Evolutionary conservation across 2,113 vertebrate species (phyloP).

Genomic region (Xiphophorus couchianus): DNA sequence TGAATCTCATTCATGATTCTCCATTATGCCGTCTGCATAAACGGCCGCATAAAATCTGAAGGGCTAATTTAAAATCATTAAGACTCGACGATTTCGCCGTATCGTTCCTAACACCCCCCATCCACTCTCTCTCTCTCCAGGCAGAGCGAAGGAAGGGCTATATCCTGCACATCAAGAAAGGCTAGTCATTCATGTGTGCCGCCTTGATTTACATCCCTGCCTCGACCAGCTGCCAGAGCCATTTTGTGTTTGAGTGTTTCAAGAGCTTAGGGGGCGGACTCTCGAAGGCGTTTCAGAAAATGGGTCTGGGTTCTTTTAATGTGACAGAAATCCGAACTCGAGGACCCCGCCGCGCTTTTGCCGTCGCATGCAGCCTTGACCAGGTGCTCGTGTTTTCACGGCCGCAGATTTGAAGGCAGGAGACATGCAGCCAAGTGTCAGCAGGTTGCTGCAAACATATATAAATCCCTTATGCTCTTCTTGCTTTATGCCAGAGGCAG

Average conservation of each 20-base stretch:
- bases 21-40: conserved; percentile 3
- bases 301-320: conserved; percentile 68
- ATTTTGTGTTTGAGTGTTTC: conserved; percentile 73
- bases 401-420: conserved; percentile 36
- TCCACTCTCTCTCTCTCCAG: neutral
- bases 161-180: conserved; percentile 67
- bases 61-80: conserved; percentile 42
- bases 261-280: conserved; percentile 53
- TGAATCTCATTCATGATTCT: neutral
- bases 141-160: conserved; percentile 46
- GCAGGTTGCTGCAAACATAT: conserved; percentile 70
- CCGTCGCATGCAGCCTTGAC: conserved; percentile 36
- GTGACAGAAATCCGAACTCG: conserved; percentile 65
- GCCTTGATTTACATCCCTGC: conserved; percentile 68
- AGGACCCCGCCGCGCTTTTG: conserved; percentile 42
- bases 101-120: conserved; percentile 26
- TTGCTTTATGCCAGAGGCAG: conserved; percentile 56
- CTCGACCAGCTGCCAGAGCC: conserved; percentile 73
- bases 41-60: conserved; percentile 10
- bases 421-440: conserved; percentile 61
- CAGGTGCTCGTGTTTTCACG: conserved; percentile 39
- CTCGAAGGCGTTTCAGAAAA: conserved; percentile 62
- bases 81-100: conserved; percentile 31
- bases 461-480: conserved; percentile 56
- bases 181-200: conserved; percentile 64